These are phyloP conservation scores for Samia ricini DNA, from an alignment of 1,140 invertebrate species.

Conservation along the genomic window DNA sequence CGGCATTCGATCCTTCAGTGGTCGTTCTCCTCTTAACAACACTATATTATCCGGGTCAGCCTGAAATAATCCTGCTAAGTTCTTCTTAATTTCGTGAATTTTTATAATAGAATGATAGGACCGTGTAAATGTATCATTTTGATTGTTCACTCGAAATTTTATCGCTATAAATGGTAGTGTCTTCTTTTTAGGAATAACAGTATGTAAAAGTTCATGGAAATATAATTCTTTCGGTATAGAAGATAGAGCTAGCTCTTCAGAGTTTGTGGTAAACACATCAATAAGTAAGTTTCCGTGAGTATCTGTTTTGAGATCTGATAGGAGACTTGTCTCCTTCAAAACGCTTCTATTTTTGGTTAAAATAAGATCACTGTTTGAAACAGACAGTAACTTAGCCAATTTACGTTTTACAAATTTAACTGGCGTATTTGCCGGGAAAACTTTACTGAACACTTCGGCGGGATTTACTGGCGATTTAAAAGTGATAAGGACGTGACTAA, in stretches of 20 bases:
- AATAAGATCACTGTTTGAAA: constrained; percentile 59
- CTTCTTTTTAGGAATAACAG: constrained; percentile 59
- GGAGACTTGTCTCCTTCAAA: constrained; percentile 56
- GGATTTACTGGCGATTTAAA: constrained; percentile 61
- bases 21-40: constrained; percentile 51
- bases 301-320: constrained; percentile 61
- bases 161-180: constrained; percentile 64
- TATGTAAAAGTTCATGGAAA: constrained; percentile 57
- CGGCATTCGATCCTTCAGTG: constrained; percentile 60
- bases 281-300: constrained; percentile 49
- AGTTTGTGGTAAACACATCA: constrained; percentile 65
- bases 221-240: constrained; percentile 62
- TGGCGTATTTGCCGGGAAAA: constrained; percentile 63
- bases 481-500: constrained; percentile 57
- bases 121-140: constrained; percentile 65
- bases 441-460: constrained; percentile 60
- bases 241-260: constrained; percentile 54
- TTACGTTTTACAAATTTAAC: constrained; percentile 68
- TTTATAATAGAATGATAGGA: constrained; percentile 68
- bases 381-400: constrained; percentile 58
- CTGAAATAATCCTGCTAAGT: constrained; percentile 63
- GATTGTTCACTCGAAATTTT: constrained; percentile 68
- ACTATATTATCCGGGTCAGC: constrained; percentile 56
- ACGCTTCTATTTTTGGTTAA: constrained; percentile 63
- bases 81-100: constrained; percentile 69